Percentiles rank a stretch among this genome's conserved stretches.
These are phyloP conservation scores for Grallaria varia DNA, from an alignment of 2,113 vertebrate species.

Conservation along the genomic window DNA sequence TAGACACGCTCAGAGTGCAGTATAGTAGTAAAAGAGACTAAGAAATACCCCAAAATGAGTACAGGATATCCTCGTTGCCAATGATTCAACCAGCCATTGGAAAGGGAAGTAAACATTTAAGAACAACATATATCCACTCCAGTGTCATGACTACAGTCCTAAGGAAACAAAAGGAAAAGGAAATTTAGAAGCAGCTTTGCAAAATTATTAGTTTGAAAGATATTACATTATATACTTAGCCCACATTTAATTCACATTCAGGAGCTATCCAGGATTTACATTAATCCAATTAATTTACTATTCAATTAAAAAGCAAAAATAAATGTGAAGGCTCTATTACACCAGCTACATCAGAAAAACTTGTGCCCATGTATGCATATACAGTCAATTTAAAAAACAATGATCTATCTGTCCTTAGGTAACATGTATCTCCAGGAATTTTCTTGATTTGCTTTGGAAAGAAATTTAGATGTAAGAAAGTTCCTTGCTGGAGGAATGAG, in stretches of 20 bases:
- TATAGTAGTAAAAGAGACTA: neutral
- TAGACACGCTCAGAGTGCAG: neutral
- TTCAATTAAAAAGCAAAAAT: conserved; percentile 58
- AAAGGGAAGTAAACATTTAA: neutral
- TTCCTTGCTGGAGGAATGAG: neutral
- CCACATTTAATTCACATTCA: neutral
- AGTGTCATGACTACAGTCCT: neutral
- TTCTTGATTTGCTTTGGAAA: conserved; percentile 1
- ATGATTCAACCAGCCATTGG: neutral
- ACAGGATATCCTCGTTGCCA: neutral
- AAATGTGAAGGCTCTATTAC: conserved; percentile 25
- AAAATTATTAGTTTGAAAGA: neutral
- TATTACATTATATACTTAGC: neutral
- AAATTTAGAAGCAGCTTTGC: neutral
- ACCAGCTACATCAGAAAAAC: neutral
- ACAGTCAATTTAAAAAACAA: neutral
- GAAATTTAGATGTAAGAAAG: neutral
- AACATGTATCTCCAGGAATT: neutral
- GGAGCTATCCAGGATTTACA: neutral
- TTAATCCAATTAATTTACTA: conserved; percentile 57
- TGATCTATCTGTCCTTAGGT: neutral
- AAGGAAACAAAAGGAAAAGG: neutral
- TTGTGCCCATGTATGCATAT: neutral
- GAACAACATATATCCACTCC: neutral
- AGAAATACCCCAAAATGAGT: neutral